Evolutionary conservation across 2,888 invertebrate genomes (phyloP), one percentile per base, ranked within the genome.

Genomic region (Cephonodes hylas): DNA sequence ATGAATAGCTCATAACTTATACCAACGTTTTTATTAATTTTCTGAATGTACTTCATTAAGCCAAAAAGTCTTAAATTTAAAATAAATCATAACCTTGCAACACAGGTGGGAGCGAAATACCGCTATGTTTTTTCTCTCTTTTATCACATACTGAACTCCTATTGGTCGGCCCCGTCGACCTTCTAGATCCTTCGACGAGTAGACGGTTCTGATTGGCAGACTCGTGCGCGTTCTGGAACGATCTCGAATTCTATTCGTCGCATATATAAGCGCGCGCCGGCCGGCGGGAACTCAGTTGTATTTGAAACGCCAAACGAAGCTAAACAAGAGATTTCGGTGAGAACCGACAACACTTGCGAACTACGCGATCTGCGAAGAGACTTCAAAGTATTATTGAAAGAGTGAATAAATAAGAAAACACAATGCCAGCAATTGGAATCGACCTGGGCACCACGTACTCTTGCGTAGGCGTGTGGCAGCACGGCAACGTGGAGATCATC

Each of bases 401-500:
- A 8, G 38, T 6, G 13, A 34, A 34, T 2, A 7, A 44, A 8
- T 1, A 44, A 20, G 18, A 8, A 10, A 18, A 18, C 58, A 90
- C 77, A 81, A 91, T 93, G 90, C 89, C 91, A 80, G 93, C 93
- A 73, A 85, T 93, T 69, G 93, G 93, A 85, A 93, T 93, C 68
- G 93, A 93, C 81, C 84, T 93, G 70, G 93, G 93, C 63, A 93
- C 93, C 44, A 93, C 93, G n/a, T 93, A 93, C 80, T 93, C 93
- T 68, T 93, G 93, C 73, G 93, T 93, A 27, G 91, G 89, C 64
- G 90, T 91, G n/a, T 91, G 84, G 84, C 91, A 90, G 77, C 94
- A 95, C 72, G 95, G 96, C 62, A 95, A 95, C 77, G 95, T 96
- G 78, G 95, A 96, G 82, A 95, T 96, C 81, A 95, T 96, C 83